These are phyloP conservation scores for Piaya cayana DNA, from an alignment of 2,113 vertebrate species.

Conservation along the genomic window DNA sequence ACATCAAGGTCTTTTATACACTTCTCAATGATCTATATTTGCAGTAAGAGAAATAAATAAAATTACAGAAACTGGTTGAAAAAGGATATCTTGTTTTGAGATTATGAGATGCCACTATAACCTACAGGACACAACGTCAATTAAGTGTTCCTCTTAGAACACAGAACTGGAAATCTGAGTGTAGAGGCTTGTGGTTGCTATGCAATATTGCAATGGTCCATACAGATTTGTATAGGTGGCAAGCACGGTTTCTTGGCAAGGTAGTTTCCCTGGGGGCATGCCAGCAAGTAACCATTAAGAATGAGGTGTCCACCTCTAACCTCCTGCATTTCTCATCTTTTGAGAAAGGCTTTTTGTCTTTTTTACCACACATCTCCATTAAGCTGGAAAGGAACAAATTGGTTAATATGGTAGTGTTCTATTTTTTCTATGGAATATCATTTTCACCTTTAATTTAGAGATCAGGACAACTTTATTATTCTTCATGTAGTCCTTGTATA, in stretches of 20 bases:
- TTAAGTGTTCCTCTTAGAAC: neutral
- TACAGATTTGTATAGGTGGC: neutral
- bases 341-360: neutral
- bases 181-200: neutral
- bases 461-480: neutral
- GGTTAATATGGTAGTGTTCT: neutral
- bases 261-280: fast-evolving
- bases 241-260: neutral
- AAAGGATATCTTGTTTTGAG: neutral
- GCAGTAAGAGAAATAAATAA: neutral
- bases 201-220: fast-evolving
- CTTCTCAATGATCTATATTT: neutral
- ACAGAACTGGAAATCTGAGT: neutral
- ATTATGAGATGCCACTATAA: neutral
- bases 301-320: neutral
- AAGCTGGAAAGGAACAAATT: neutral
- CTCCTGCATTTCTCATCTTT: neutral
- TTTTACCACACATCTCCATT: neutral
- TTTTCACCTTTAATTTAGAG: neutral
- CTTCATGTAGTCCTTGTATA: neutral
- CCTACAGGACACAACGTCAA: neutral
- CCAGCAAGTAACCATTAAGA: neutral
- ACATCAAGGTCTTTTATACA: neutral
- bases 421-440: neutral
- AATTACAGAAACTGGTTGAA: neutral